Conservation (phyloP, 2,888 invertebrate genomes). For the Sympetrum striolatum region DNA sequence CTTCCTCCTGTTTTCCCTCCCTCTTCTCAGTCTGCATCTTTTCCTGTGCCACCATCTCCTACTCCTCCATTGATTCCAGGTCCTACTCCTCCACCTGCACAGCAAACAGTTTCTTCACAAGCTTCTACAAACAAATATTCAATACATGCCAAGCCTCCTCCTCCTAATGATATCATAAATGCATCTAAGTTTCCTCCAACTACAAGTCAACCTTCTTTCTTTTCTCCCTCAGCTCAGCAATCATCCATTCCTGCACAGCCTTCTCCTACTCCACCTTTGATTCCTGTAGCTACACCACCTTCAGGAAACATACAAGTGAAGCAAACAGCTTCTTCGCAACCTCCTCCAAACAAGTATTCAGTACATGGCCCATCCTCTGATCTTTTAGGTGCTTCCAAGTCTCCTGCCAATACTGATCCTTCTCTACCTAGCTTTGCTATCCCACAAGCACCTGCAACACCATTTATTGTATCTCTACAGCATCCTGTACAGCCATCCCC, state of each 20-base stretch:
- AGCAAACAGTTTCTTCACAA: neutral
- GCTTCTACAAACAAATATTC: neutral
- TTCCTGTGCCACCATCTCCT: neutral
- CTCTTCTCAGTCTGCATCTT: neutral
- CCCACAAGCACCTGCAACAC: neutral
- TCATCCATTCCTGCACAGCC: neutral
- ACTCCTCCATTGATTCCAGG: neutral
- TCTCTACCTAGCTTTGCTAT: neutral
- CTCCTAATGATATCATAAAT: no score
- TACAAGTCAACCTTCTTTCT: neutral
- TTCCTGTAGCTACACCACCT: neutral
- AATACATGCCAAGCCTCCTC: neutral
- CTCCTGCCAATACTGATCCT: neutral
- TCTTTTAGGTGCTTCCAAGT: no score
- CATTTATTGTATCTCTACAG: neutral
- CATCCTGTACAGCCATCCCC: neutral
- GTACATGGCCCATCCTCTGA: no score
- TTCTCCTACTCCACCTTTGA: neutral
- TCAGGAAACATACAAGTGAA: no score
- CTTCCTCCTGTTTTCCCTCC: neutral
- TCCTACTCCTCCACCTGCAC: neutral
- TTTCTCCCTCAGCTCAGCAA: neutral
- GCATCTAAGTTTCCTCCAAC: neutral
- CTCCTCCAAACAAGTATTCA: no score
- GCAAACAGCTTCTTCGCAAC: no score